Conservation (phyloP, 92 coral and sea anemone species). For the Parazoanthus atlanticus region DNA sequence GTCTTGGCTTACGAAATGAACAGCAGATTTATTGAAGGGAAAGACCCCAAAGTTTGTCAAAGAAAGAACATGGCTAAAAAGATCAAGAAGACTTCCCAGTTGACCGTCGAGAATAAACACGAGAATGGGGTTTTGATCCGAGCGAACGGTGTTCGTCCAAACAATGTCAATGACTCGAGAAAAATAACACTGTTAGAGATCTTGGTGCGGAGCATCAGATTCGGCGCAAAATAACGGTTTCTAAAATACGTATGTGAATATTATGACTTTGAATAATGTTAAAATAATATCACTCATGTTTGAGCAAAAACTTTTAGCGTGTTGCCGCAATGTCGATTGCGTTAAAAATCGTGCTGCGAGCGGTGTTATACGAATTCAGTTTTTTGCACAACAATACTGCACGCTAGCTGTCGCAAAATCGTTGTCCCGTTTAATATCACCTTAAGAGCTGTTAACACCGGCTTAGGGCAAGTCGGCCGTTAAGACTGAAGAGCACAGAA, state of each 20-base stretch:
- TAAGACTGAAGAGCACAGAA: too few species aligned
- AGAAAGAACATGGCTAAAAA: conserved; percentile 58
- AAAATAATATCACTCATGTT: neutral
- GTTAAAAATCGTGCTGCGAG: too few species aligned
- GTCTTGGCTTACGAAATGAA: conserved; percentile 69
- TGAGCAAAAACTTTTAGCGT: neutral
- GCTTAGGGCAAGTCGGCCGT: too few species aligned
- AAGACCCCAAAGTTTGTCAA: conserved; percentile 12
- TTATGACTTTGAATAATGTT: neutral
- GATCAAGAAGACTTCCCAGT: conserved; percentile 44
- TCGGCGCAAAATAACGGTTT: neutral
- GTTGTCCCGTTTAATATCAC: too few species aligned
- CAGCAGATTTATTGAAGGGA: conserved; percentile 47
- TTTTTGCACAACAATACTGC: too few species aligned
- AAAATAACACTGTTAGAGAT: neutral
- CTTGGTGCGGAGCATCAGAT: too few species aligned
- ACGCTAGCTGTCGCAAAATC: too few species aligned
- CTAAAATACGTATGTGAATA: neutral
- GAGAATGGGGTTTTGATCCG: conserved; percentile 18
- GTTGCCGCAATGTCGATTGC: too few species aligned
- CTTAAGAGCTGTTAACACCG: too few species aligned
- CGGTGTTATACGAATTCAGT: too few species aligned
- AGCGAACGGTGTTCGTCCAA: neutral
- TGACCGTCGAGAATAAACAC: conserved; percentile 21
- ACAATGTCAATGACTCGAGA: neutral